phyloP scores from a whole-genome alignment of 2,888 invertebrate genomes.

The Aplocera efformata region DNA sequence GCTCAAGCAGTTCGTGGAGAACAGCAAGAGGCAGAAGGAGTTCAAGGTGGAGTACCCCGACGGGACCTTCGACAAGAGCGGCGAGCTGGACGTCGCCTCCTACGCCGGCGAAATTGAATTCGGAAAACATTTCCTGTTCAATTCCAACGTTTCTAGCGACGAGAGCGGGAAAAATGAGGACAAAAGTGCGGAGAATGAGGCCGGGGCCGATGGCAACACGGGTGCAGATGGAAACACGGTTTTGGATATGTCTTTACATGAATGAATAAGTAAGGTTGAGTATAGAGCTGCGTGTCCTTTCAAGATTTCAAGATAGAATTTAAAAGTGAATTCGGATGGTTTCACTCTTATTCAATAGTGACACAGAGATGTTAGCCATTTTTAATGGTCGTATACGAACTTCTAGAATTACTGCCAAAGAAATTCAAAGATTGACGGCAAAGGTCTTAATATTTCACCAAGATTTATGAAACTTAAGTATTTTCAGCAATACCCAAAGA shows the following conservation, averaged over 20 bases:
- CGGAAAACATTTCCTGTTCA: constrained; percentile 66
- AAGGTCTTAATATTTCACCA: constrained; percentile 8
- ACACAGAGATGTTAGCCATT: constrained; percentile 10
- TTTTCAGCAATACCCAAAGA: constrained; percentile 24
- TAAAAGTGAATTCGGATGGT: no score
- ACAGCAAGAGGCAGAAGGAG: constrained; percentile 73
- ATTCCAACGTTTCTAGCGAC: constrained; percentile 54
- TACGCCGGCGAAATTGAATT: constrained; percentile 59
- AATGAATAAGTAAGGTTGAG: constrained; percentile 33
- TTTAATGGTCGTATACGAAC: constrained; percentile 34
- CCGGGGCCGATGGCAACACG: constrained; percentile 39
- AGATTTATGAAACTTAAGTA: constrained; percentile 12
- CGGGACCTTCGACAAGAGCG: constrained; percentile 42
- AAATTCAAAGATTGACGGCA: constrained; percentile 29
- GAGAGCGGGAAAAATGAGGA: constrained; percentile 42
- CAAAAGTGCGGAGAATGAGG: constrained; percentile 33
- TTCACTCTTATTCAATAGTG: no score
- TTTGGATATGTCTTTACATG: constrained; percentile 63
- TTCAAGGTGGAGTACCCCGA: constrained; percentile 42
- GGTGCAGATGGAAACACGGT: constrained; percentile 22
- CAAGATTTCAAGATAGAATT: no score
- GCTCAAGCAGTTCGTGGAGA: constrained; percentile 78
- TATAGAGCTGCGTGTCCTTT: no score
- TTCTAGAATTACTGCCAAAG: constrained; percentile 36
- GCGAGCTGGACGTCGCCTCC: constrained; percentile 36